Percentiles rank a stretch among this genome's conserved stretches.
Conservation (phyloP, 1,140 invertebrate species). For the Radopholus similis region DNA sequence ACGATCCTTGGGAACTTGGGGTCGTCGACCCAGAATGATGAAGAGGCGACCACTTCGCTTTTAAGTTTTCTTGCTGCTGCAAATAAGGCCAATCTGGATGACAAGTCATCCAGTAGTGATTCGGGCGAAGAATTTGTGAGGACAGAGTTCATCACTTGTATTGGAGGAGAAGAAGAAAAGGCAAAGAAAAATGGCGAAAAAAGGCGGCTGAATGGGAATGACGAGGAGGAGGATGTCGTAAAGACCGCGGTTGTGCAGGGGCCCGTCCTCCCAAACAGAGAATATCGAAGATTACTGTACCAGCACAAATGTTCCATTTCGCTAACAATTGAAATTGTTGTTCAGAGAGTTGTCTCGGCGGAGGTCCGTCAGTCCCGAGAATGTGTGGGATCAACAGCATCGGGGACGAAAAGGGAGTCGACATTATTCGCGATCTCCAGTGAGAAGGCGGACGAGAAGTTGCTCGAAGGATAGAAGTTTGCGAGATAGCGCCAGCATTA, state of each 20-base stretch:
- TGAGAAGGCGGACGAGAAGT: background rate
- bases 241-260: constrained; percentile 36
- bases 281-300: constrained; percentile 47
- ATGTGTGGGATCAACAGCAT: background rate
- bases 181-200: constrained; percentile 6
- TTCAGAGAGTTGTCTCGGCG: constrained; percentile 13
- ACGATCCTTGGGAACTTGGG: constrained; percentile 42
- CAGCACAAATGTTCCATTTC: background rate
- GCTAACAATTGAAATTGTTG: background rate
- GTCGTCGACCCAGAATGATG: constrained; percentile 18
- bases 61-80: constrained; percentile 38
- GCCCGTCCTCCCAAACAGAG: constrained; percentile 40
- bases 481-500: too few relatives aligned
- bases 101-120: constrained; percentile 43
- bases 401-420: background rate
- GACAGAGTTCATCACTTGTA: constrained; percentile 52
- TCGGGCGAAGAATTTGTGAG: constrained; percentile 32
- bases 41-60: constrained; percentile 53
- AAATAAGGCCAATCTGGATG: constrained; percentile 16
- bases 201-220: background rate
- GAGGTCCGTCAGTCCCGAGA: constrained; percentile 10
- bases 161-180: constrained; percentile 39
- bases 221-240: constrained; percentile 24
- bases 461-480: background rate
- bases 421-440: constrained; percentile 1